Evolutionary conservation across 1,140 invertebrate species (phyloP), one percentile per base, ranked within the genome.

Genomic region (Potamilus streckersoni): DNA sequence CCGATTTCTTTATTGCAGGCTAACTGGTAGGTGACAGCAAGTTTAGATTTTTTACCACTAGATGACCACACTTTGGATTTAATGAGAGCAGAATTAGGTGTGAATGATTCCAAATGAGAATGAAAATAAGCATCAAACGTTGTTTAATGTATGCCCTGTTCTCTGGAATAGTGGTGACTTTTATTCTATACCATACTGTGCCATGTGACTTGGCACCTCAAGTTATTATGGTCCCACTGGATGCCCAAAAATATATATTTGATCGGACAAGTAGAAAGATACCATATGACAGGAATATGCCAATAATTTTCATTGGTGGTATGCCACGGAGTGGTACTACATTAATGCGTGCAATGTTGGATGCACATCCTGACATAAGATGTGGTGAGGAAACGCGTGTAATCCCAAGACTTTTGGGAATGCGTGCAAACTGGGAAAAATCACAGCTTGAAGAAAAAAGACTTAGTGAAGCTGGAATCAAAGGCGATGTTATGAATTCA

Each of bases 361-460:
- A 99, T 91, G 97, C 98, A 62, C 98, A 99, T 93, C 96, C 96
- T n/a, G 94, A 96, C 88, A 95, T 99, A 82, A 94, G 97, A 90
- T 99, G 98, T 91, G 98, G 98, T 12, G 97, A 99, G 90, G 98
- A 99, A 90, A 99, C 98, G 13, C 92, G 98, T 78, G 96, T 99
- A 63, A 97, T 99, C 87, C 98, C 98, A 13, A 74, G 87, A 17
- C 83, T 89, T 68, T 82, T 88, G 2, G 86, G 84, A 60, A 85
- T 90, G 84, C 78, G 84, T n/a, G 82, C 78, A 11, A 85, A 86
- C 65, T 89, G 87, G 87, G 82, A 84, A 57, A 78, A 79, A 68
- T 86, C 87, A 8, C 60, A 80, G 55, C 74, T 80, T 20, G 90
- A 91, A 75, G 86, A 83, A 79, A 82, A 96, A 79, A 92, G 97